A percentile compares a stretch with the other conserved stretches of the same genome.
These are phyloP conservation scores for Tursiops truncatus DNA, from an alignment of 2,113 vertebrate genomes.

Conservation along the genomic window DNA sequence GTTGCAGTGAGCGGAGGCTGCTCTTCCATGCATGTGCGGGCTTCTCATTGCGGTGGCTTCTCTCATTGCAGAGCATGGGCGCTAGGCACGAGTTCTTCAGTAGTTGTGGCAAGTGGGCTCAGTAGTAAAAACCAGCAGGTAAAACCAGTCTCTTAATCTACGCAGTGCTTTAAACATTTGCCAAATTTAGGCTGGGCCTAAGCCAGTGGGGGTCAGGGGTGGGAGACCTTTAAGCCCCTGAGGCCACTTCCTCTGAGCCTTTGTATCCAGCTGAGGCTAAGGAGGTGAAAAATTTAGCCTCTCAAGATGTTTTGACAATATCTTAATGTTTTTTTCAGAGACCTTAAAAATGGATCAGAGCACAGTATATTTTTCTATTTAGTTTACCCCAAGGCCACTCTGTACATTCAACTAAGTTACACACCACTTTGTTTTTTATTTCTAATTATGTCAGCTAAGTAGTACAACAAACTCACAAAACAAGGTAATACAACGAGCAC, in stretches of 20 bases:
- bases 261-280: neutral
- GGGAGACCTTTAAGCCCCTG: neutral
- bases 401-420: neutral
- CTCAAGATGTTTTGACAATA: neutral
- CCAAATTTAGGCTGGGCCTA: neutral
- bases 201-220: no score
- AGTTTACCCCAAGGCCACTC: neutral
- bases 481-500: neutral
- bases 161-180: neutral
- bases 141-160: neutral
- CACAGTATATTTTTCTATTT: neutral
- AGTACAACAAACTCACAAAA: neutral
- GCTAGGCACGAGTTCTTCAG: no score
- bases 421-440: neutral
- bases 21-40: fast-evolving
- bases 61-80: no score
- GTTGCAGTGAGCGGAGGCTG: no score
- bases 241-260: neutral
- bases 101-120: no score
- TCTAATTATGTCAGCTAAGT: neutral
- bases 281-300: neutral
- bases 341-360: neutral
- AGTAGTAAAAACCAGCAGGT: no score
- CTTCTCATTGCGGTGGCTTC: no score
- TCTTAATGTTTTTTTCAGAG: neutral